Conservation (phyloP, 2,797 vertebrate genomes). For the Lepus townsendii region DNA sequence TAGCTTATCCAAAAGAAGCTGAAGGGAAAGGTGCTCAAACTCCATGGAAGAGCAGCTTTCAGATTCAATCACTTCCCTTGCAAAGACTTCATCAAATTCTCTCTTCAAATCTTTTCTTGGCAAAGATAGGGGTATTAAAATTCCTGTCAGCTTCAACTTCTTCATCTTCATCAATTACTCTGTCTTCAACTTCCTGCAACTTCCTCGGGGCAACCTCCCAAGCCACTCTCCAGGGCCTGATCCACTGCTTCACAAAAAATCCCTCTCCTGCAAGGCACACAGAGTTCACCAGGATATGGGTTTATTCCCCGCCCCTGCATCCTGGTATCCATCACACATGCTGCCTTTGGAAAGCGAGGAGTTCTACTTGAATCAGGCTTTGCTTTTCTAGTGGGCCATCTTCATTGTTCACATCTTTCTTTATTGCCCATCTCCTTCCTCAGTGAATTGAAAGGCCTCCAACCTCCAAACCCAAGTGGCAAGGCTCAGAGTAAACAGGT, state of each 20-base stretch:
- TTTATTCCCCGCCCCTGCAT: conserved; percentile 69
- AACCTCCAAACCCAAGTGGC: background rate
- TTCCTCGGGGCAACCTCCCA: conserved; percentile 83
- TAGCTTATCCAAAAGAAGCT: conserved; percentile 82
- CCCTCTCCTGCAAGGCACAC: conserved; percentile 75
- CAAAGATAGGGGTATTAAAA: conserved; percentile 79
- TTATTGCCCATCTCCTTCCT: background rate
- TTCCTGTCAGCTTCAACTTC: conserved; percentile 80
- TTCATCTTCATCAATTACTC: conserved; percentile 77
- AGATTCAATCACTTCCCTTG: conserved; percentile 87
- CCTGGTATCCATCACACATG: conserved; percentile 78
- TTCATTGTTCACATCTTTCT: background rate
- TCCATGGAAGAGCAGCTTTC: conserved; percentile 86
- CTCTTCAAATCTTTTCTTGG: conserved; percentile 85
- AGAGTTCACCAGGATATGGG: conserved; percentile 56
- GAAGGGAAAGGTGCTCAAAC: conserved; percentile 84
- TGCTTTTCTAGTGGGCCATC: conserved; percentile 78
- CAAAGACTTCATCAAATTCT: conserved; percentile 84
- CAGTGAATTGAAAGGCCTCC: background rate
- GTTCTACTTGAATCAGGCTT: conserved; percentile 69
- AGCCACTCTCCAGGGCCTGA: conserved; percentile 80
- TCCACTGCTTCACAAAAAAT: conserved; percentile 82
- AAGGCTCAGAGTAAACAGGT: background rate
- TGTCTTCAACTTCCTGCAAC: conserved; percentile 83
- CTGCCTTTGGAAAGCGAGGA: conserved; percentile 68